These are phyloP conservation scores for Muscidifurax raptorellus DNA, from an alignment of 1,140 invertebrate species.

Conservation along the genomic window DNA sequence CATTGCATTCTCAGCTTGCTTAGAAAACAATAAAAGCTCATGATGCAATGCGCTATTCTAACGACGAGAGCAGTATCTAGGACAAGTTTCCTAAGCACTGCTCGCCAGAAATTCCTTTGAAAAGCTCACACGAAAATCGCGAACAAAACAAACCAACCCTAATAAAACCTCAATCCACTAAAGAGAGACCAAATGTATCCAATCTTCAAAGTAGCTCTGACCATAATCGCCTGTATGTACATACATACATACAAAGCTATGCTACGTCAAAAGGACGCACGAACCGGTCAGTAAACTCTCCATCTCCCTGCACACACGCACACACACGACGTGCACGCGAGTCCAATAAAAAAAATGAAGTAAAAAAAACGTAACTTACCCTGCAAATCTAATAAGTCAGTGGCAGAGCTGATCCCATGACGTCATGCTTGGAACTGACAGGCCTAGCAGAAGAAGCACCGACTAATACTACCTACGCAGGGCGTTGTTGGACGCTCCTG, in stretches of 20 bases:
- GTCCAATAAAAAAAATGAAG: background rate
- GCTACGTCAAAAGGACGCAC: background rate
- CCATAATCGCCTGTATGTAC: background rate
- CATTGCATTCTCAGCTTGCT: background rate
- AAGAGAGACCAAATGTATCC: background rate
- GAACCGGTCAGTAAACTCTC: background rate
- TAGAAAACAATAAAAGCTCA: background rate
- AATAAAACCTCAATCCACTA: too few species aligned
- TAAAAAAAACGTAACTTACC: background rate
- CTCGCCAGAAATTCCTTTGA: background rate
- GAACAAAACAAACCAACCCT: too few species aligned
- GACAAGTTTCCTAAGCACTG: background rate
- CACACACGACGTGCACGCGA: too few species aligned
- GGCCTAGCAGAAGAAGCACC: background rate
- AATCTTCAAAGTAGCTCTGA: background rate
- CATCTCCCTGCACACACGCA: too few species aligned
- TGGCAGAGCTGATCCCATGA: background rate
- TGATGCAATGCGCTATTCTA: constrained; percentile 6
- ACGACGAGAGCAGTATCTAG: background rate
- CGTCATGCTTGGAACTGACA: constrained; percentile 28
- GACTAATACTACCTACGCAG: background rate
- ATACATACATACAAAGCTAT: too few species aligned
- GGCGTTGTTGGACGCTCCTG: constrained; percentile 22
- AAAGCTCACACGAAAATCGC: too few species aligned
- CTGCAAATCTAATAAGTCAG: background rate